Evolutionary conservation across 2,888 invertebrate genomes (phyloP), one percentile per base, ranked within the genome.

Genomic region (Lepidocyrtinus sp.): DNA sequence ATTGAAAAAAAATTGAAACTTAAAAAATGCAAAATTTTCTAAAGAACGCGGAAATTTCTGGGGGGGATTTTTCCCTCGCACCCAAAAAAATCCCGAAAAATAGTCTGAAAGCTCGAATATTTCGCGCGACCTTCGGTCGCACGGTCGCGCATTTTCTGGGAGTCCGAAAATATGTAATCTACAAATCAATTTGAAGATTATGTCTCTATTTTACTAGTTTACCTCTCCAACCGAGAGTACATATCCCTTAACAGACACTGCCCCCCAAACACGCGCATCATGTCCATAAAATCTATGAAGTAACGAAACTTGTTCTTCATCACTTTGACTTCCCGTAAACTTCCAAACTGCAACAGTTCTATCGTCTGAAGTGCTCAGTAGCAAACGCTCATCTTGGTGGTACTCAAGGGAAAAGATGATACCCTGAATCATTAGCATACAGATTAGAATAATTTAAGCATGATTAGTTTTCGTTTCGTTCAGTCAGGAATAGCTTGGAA

Each of bases 221-320:
- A 82, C 82, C 79, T 82, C 82, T 67, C 82, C 75, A 15, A 82
- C 79, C 0, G 82, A 82, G 1, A 82, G 5, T 1, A 79, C 45
- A 36, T 75, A 75, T 24, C 63, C 62, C n/a, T 55, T 62, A n/a
- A 79, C 59, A 19, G 25, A 45, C 5, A 79, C 19, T 0, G 82
- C 78, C 59, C 69, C 75, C 82, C 82, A 82, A 24, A 75, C 78
- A 7, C 82, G 63, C 1, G 82, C 75, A 24, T 82, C 82, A 36
- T 82, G 82, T n/a, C 82, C 82, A 17, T 55, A 64, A 62, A 82
- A 70, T 25, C 55, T 70, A 15, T 61, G 74, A 24, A 59, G 19
- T 1, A 78, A n/a, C n/a, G n/a, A 26, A 19, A 36, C 68, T 0
- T 27, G 46, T 21, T 67, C 55, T 27, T 71, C 63, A 3, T 62